A percentile compares a stretch with the other conserved stretches of the same genome.
Conservation (phyloP, 2,113 vertebrate genomes). For the mouse (Mus musculus) region GRCm39 chr19:9011001-9011500, state of each 20-base stretch:
- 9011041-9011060: not conserved
- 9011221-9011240: not conserved
- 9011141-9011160: not conserved
- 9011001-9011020: conserved; percentile 48
- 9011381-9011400: not conserved
- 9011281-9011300: not conserved
- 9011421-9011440: accelerated
- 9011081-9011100: accelerated
- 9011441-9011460: not conserved
- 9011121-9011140: not conserved
- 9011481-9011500: not conserved
- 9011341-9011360: not conserved
- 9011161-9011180: not conserved
- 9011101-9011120: not conserved
- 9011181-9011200: not conserved
- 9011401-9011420: not conserved
- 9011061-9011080: conserved; percentile 20
- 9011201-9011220: not conserved
- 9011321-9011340: accelerated
- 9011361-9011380: not conserved
- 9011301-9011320: not conserved
- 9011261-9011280: not conserved
- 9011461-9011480: not conserved
- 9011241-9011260: not conserved
- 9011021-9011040: not conserved